Evolutionary conservation across 2,797 vertebrate species (phyloP).

Genomic region (Acanthiza pusilla): DNA sequence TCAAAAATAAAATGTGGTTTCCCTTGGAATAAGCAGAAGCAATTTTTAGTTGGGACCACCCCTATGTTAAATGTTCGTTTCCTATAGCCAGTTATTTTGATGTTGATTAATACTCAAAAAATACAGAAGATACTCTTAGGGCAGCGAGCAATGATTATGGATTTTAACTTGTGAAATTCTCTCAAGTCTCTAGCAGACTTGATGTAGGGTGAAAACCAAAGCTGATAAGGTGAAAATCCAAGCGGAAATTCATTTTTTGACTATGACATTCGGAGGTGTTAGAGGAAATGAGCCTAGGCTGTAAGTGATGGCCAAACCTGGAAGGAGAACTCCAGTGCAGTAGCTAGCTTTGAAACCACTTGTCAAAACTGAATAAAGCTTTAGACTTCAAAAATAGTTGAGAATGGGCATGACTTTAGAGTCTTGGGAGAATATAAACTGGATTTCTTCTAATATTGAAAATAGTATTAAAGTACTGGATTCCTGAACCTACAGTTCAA

Average conservation of each 20-base stretch:
- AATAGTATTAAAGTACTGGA: background rate
- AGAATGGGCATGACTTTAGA: background rate
- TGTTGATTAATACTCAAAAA: background rate
- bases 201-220: background rate
- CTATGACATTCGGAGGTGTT: background rate
- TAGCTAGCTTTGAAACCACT: background rate
- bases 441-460: background rate
- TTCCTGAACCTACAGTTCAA: background rate
- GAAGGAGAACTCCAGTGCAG: background rate
- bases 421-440: background rate
- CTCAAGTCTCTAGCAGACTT: background rate
- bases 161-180: background rate
- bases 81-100: background rate
- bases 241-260: background rate
- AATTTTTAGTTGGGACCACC: background rate
- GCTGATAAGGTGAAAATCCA: background rate
- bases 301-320: background rate
- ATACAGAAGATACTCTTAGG: background rate
- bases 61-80: background rate
- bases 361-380: background rate
- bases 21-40: background rate
- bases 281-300: background rate
- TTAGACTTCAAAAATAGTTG: background rate
- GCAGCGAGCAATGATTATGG: background rate
- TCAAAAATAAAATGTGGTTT: conserved; percentile 3